These are phyloP conservation scores for Anadara kagoshimensis DNA, from an alignment of 1,140 invertebrate genomes.

Conservation along the genomic window DNA sequence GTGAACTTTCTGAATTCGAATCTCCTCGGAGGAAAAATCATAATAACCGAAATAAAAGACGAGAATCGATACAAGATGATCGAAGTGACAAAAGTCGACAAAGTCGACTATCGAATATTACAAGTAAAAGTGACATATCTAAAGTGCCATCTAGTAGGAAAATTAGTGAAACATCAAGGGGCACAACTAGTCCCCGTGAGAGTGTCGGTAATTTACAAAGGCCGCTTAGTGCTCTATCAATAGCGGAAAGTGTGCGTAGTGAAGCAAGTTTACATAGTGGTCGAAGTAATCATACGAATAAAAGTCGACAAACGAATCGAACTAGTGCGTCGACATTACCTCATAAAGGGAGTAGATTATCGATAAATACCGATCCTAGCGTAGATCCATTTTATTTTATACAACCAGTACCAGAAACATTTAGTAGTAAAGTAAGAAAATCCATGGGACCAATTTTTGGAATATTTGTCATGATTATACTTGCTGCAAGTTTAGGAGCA, in stretches of 20 bases:
- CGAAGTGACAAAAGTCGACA: conserved; percentile 30
- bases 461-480: conserved; percentile 36
- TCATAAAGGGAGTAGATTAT: neutral
- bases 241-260: conserved; percentile 15
- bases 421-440: conserved; percentile 33
- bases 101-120: conserved; percentile 19
- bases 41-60: conserved; percentile 9
- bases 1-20: conserved; percentile 42
- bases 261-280: conserved; percentile 33
- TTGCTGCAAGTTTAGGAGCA: conserved; percentile 42
- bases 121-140: conserved; percentile 29
- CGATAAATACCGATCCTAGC: neutral
- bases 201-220: neutral
- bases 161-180: conserved; percentile 20
- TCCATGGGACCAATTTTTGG: conserved; percentile 38
- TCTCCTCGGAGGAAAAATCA: conserved; percentile 12
- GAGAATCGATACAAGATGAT: conserved; percentile 29
- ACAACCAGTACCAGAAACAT: conserved; percentile 41
- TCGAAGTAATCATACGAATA: conserved; percentile 25
- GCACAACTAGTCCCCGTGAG: neutral
- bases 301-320: conserved; percentile 20
- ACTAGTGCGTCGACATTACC: neutral
- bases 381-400: conserved; percentile 40
- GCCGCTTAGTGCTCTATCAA: conserved; percentile 13
- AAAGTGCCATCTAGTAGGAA: conserved; percentile 10